Base-by-base conservation (phyloP, 1,140 invertebrate species). In the Leucophenga varia region DNA sequence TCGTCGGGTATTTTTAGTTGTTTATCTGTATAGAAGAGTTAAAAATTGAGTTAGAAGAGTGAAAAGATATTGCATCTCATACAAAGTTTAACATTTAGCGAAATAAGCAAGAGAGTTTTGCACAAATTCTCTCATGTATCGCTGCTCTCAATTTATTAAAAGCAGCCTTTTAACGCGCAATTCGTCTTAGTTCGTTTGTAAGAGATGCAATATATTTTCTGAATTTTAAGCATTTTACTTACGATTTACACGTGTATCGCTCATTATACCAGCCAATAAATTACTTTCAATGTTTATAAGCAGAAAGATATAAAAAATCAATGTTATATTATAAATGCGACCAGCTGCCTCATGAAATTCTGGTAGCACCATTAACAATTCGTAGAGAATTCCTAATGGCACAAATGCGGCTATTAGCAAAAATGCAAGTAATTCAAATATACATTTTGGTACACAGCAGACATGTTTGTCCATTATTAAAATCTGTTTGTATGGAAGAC, bases 281-380 rank as follows among this genome's bases (percentile, higher is more conserved):
- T 72, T 72, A 13, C 82, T 78, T 53, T 77, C 80, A n/a, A 84
- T 84, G 56, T 86, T 89, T 53, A 82, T 75, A 14, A 81, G 45
- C 39, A 86, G 12, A 40, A 72, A 72, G 36, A 72, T 52, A 35
- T 82, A 67, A 91, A 87, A 47, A 83, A 74, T 20, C 74, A 75
- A 67, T 82, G 84, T 52, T 58, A 49, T 18, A 57, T 47, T 51
- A 76, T 72, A 63, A 5, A 67, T 37, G 14, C 64, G 51, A 12
- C 63, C 43, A 12, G 74, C 74, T 10, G 70, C 47, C 30, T 70
- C 49, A 57, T 82, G 82, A n/a, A 86, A 72, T n/a, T 73, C 70
- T 1, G 87, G 86, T 31, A 88, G 54, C 7, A 89, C 86, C 19
- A 88, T 59, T 73, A 81, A 82, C 2, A 89, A 54, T 64, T 88